Base-by-base conservation (phyloP, 2,888 invertebrate genomes). In the Caenorhabditis macrosperma region DNA sequence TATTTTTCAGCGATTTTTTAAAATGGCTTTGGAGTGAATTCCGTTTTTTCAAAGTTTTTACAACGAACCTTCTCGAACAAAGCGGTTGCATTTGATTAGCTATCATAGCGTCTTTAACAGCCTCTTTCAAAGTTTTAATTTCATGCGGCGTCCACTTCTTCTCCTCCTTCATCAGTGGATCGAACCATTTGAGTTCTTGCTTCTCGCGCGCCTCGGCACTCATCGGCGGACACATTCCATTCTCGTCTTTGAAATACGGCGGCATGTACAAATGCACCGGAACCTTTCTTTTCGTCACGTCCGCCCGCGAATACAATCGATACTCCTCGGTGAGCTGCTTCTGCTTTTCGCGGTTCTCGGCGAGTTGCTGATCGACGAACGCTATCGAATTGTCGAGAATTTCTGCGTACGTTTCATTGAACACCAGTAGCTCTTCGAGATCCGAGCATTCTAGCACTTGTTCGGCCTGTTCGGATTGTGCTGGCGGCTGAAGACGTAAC, bases 221-320 rank as follows among this genome's bases (percentile, higher is more conserved):
- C 66, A 82, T 63, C 30, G 83, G 82, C 5, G 88, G 86, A 22
- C 83, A 85, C 88, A 89, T 87, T 68, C 84, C 85, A 57, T 72
- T 64, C 28, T 81, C 71, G 60, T 88, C 88, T 67, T 88, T 87
- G 68, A 88, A 88, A 68, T 88, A 88, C 12, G 88, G 88, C 24
- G 88, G 87, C 54, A 85, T 81, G 71, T 83, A 88, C 24, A 66
- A 54, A 48, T 64, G 57, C 0, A 82, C 81, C 9, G 85, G 85
- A 0, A 85, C 69, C 46, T 82, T 82, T 38, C 72, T 63, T 50
- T 78, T 81, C 15, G 64, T 48, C 3, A 61, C 24, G 10, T 79
- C 78, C n/a, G 64, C 57, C n/a, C 61, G 60, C 17, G 44, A 59
- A 20, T 75, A 60, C 35, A 55, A 28, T 5, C 76, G 63, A 28